Percentiles rank a stretch among this genome's conserved stretches.
These are phyloP conservation scores for Kryphioiulus occultus DNA, from an alignment of 2,888 invertebrate genomes.

Conservation along the genomic window DNA sequence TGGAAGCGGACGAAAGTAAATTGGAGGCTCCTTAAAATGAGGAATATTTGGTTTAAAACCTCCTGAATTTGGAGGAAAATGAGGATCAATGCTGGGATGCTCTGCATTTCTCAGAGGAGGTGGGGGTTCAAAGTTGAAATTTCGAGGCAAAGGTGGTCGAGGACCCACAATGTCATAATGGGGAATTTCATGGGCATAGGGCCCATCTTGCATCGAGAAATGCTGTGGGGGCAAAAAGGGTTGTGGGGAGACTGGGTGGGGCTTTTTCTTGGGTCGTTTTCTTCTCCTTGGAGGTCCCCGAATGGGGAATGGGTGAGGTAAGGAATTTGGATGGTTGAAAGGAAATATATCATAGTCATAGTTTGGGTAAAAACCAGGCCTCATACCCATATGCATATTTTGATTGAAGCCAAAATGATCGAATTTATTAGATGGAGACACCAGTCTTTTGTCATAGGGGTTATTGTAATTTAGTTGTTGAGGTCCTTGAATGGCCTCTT, in stretches of 20 bases:
- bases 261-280: background rate
- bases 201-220: background rate
- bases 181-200: background rate
- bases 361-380: background rate
- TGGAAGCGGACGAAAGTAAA: conserved; percentile 3
- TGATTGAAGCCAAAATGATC: background rate
- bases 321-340: background rate
- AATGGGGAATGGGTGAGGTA: background rate
- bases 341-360: background rate
- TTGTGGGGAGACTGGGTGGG: background rate
- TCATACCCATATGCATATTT: background rate
- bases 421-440: background rate
- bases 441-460: background rate
- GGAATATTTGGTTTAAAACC: background rate
- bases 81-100: background rate
- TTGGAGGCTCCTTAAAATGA: background rate
- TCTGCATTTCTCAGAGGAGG: background rate
- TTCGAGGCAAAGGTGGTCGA: background rate
- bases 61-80: background rate
- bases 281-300: background rate
- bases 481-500: background rate
- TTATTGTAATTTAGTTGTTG: background rate
- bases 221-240: background rate
- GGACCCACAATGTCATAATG: background rate
- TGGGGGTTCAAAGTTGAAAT: background rate